phyloP scores from a whole-genome alignment of 1,140 invertebrate genomes.

The Calliopsis andreniformis region DNA sequence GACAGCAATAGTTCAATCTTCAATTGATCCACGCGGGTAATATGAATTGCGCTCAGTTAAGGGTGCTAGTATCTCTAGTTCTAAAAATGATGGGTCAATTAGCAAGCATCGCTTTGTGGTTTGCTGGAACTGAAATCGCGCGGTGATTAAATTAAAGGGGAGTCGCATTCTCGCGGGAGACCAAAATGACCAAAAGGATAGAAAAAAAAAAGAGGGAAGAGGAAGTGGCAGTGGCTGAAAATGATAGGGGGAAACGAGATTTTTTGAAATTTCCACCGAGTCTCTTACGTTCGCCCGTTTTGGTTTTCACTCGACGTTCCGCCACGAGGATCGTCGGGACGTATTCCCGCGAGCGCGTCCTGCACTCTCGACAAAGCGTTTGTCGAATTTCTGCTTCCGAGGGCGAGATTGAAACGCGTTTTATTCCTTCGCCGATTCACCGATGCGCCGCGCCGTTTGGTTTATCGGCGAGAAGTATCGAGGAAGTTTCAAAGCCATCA shows the following conservation, averaged over 20 bases:
- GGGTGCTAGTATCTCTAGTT: not conserved
- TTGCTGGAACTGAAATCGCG: not conserved
- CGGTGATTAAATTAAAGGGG: not conserved
- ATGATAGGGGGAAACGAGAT: not conserved
- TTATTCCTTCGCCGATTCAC: constrained; percentile 22
- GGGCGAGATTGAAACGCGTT: constrained; percentile 14
- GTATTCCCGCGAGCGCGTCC: not conserved
- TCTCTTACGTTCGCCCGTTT: not conserved
- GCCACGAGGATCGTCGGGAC: not conserved
- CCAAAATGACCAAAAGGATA: too few relatives aligned
- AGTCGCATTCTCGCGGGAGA: not conserved
- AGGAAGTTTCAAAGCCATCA: constrained; percentile 4
- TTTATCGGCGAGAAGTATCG: constrained; percentile 16
- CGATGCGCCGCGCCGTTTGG: constrained; percentile 11
- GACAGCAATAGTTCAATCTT: too few relatives aligned
- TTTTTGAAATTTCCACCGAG: constrained; percentile 5
- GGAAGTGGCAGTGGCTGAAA: not conserved
- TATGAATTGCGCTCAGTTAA: not conserved
- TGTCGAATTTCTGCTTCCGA: not conserved
- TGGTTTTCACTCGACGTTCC: not conserved
- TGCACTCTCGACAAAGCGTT: constrained; percentile 7
- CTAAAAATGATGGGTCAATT: constrained; percentile 1
- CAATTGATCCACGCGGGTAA: not conserved
- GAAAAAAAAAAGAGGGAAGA: not conserved
- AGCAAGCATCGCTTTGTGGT: constrained; percentile 3